Conservation (phyloP, 2,113 vertebrate genomes). For the Sinocyclocheilus rhinocerous region DNA sequence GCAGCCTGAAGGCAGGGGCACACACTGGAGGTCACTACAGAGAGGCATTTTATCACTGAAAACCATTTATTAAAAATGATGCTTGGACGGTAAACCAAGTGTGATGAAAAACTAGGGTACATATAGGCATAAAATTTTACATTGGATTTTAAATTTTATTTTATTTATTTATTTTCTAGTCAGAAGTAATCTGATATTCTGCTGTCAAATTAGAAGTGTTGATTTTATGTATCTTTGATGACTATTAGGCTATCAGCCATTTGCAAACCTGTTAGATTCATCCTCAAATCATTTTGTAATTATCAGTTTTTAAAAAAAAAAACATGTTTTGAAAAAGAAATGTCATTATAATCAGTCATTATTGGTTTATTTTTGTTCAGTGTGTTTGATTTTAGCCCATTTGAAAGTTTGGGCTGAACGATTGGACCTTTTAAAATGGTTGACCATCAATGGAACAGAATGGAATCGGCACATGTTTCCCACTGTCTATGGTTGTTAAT, state of each 20-base stretch:
- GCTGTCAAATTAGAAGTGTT: background rate
- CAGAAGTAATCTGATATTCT: background rate
- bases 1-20: conserved; percentile 42
- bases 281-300: background rate
- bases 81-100: background rate
- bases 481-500: background rate
- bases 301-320: background rate
- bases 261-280: background rate
- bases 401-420: background rate
- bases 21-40: conserved; percentile 40
- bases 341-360: background rate
- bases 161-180: background rate
- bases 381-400: background rate
- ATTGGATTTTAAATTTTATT: background rate
- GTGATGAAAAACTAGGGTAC: background rate
- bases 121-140: background rate
- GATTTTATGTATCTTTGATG: background rate
- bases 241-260: background rate
- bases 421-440: background rate
- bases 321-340: background rate
- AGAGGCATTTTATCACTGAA: conserved; percentile 32
- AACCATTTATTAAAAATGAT: background rate
- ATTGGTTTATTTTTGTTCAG: background rate
- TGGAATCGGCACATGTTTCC: background rate
- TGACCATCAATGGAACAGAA: background rate